These are phyloP conservation scores for Oscheius sp. DNA, from an alignment of 2,888 invertebrate species.

Conservation along the genomic window DNA sequence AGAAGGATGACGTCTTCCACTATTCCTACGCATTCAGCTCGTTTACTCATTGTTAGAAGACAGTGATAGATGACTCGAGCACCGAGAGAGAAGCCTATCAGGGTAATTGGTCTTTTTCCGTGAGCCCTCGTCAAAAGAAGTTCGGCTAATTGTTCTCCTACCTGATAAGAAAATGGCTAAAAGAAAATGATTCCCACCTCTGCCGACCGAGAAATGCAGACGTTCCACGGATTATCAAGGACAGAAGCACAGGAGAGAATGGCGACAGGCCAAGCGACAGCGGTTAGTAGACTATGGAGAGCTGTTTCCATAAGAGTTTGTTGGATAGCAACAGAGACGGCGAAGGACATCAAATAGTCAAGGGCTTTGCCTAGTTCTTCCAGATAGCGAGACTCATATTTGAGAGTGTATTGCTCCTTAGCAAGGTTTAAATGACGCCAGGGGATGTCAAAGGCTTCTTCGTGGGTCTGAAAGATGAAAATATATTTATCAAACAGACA, in stretches of 20 bases:
- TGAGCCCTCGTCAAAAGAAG: slow-evolving; percentile 77
- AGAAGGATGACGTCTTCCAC: slow-evolving; percentile 78
- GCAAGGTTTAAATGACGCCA: slow-evolving; percentile 76
- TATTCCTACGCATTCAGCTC: slow-evolving; percentile 72
- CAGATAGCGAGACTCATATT: slow-evolving; percentile 55
- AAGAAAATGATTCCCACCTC: slow-evolving; percentile 71
- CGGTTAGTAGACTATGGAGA: slow-evolving; percentile 77
- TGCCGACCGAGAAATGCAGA: slow-evolving; percentile 76
- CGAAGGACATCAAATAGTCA: slow-evolving; percentile 76
- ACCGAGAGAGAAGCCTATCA: slow-evolving; percentile 78
- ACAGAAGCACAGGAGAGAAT: slow-evolving; percentile 76
- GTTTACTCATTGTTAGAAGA: slow-evolving; percentile 74
- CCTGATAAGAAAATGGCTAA: slow-evolving; percentile 32
- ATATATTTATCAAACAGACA: not conserved
- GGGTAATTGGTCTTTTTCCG: slow-evolving; percentile 78
- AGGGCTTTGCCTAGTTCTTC: slow-evolving; percentile 73
- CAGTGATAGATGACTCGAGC: slow-evolving; percentile 79
- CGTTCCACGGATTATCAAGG: slow-evolving; percentile 79
- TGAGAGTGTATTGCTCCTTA: slow-evolving; percentile 77
- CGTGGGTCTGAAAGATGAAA: slow-evolving; percentile 42
- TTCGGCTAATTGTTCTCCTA: slow-evolving; percentile 78
- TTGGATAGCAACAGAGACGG: slow-evolving; percentile 75
- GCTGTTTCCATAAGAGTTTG: slow-evolving; percentile 78
- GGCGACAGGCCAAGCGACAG: slow-evolving; percentile 78
- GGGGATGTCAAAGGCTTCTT: slow-evolving; percentile 73